A percentile compares a stretch with the other conserved stretches of the same genome.
phyloP scores from a whole-genome alignment of 2,797 vertebrate genomes.

The Acanthornis magna region DNA sequence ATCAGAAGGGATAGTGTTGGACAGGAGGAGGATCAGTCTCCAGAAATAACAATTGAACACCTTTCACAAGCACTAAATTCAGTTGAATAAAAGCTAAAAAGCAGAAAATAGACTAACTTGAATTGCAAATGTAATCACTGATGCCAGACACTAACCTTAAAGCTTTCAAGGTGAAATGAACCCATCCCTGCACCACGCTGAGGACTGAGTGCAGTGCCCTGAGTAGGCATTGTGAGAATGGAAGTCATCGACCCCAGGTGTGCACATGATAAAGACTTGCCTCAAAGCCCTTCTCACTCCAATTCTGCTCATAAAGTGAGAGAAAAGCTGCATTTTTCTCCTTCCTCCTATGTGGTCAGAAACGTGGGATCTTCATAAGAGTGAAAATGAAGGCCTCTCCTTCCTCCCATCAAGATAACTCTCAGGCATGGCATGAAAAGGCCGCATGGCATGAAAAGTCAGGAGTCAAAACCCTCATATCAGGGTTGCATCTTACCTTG shows the following conservation, averaged over 20 bases:
- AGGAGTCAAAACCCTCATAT: neutral
- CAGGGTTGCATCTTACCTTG: neutral
- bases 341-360: neutral
- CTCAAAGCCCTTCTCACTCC: neutral
- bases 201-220: neutral
- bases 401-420: neutral
- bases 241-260: neutral
- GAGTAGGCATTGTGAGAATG: neutral
- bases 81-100: constrained; percentile 55
- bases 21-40: neutral
- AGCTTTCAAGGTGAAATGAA: constrained; percentile 58
- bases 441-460: neutral
- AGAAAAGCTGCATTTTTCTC: neutral
- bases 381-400: neutral
- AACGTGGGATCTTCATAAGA: neutral
- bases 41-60: constrained; percentile 36
- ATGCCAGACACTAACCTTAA: constrained; percentile 24
- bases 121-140: constrained; percentile 68
- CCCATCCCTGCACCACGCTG: constrained; percentile 17
- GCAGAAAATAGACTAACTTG: constrained; percentile 59
- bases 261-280: neutral
- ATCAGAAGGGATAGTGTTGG: neutral
- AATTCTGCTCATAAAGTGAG: neutral
- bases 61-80: constrained; percentile 28
- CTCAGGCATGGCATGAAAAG: neutral